Evolutionary conservation across 2,113 vertebrate species (phyloP).

Genomic region (Cynoglossus semilaevis): DNA sequence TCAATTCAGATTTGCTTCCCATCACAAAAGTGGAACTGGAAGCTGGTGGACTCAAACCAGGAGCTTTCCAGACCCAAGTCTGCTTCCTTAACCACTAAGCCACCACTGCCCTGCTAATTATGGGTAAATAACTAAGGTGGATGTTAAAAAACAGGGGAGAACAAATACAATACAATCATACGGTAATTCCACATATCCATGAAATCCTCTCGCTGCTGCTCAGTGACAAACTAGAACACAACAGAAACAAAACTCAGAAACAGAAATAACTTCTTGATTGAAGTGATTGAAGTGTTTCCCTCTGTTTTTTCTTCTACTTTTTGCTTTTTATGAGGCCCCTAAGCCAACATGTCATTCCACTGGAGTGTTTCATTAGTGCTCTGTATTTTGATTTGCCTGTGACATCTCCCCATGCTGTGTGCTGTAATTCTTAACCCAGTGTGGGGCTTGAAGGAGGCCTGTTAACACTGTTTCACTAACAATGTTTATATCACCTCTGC

Average conservation of each 20-base stretch:
- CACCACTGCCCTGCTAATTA: too few species aligned
- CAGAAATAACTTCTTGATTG: constrained; percentile 57
- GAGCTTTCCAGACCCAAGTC: too few species aligned
- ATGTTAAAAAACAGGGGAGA: too few species aligned
- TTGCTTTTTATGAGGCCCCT: constrained; percentile 55
- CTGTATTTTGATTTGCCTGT: constrained; percentile 65
- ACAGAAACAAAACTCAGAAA: constrained; percentile 46
- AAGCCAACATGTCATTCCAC: constrained; percentile 64
- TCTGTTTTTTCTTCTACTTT: constrained; percentile 9
- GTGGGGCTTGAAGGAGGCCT: constrained; percentile 58
- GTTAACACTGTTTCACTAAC: constrained; percentile 65
- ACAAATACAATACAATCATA: too few species aligned
- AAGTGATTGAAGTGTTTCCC: constrained; percentile 52
- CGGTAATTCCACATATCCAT: too few species aligned
- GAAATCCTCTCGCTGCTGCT: constrained; percentile 9
- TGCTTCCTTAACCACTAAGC: too few species aligned
- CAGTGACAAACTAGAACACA: constrained; percentile 15
- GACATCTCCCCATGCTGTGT: constrained; percentile 66
- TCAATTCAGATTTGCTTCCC: too few species aligned
- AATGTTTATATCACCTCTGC: constrained; percentile 71
- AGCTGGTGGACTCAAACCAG: too few species aligned
- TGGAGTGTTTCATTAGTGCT: constrained; percentile 67
- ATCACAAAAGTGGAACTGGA: too few species aligned
- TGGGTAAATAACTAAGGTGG: too few species aligned
- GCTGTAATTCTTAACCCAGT: constrained; percentile 55